Evolutionary conservation across 2,797 vertebrate species (phyloP).

Genomic region (Myiotriccus ornatus): DNA sequence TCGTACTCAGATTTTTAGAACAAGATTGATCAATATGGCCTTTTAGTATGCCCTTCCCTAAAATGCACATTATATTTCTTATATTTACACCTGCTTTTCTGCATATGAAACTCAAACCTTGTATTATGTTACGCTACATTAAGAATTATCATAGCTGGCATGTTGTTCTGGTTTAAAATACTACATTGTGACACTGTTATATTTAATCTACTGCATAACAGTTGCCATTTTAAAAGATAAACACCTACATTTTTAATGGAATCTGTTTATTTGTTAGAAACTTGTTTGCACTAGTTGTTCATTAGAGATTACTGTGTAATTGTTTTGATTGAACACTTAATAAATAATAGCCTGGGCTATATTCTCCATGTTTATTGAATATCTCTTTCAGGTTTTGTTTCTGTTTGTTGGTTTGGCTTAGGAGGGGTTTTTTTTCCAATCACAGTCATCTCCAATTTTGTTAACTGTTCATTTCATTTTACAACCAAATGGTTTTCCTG

Average conservation of each 20-base stretch:
- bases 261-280: neutral
- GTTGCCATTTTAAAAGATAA: neutral
- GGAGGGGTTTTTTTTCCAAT: fast-evolving
- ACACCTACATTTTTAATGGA: neutral
- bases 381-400: neutral
- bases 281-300: neutral
- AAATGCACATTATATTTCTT: neutral
- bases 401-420: neutral
- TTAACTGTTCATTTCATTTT: neutral
- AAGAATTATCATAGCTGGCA: neutral
- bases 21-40: neutral
- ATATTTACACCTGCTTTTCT: neutral
- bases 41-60: neutral
- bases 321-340: neutral
- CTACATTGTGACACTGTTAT: neutral
- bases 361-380: neutral
- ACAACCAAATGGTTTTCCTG: neutral
- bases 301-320: neutral
- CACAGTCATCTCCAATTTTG: neutral
- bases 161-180: neutral
- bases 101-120: neutral
- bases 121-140: neutral
- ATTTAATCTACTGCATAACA: neutral
- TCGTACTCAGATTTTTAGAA: neutral
- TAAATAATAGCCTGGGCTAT: neutral